These are phyloP conservation scores for Helicoverpa zea DNA, from an alignment of 1,140 invertebrate genomes.

Conservation along the genomic window DNA sequence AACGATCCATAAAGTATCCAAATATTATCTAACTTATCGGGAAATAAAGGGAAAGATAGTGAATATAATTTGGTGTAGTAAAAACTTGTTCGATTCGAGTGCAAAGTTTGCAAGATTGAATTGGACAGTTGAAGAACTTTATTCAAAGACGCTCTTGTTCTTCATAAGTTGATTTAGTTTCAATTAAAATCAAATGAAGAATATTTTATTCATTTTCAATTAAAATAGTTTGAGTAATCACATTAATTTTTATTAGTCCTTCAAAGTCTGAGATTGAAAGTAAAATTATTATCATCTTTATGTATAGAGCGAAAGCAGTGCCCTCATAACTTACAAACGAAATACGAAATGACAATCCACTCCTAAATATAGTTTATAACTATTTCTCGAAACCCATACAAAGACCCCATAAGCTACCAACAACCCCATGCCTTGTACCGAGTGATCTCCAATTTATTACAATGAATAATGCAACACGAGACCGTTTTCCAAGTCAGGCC, in stretches of 20 bases:
- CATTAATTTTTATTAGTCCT: too few relatives aligned
- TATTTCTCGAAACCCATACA: slow-evolving; percentile 23
- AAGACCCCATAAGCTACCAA: slow-evolving; percentile 37
- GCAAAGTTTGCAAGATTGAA: slow-evolving; percentile 21
- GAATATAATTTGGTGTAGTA: slow-evolving; percentile 25
- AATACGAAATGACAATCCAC: slow-evolving; percentile 5
- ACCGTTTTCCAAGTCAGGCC: not conserved
- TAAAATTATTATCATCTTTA: not conserved
- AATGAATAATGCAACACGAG: slow-evolving; percentile 45
- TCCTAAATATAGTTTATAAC: slow-evolving; percentile 36
- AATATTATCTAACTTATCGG: slow-evolving; percentile 37
- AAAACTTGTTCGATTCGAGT: slow-evolving; percentile 25
- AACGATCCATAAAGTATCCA: slow-evolving; percentile 38
- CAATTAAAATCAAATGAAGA: slow-evolving; percentile 23
- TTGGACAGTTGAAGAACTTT: slow-evolving; percentile 17
- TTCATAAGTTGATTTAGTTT: slow-evolving; percentile 5
- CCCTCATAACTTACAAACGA: slow-evolving; percentile 10
- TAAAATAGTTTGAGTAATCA: too few relatives aligned
- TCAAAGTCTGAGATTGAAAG: too few relatives aligned
- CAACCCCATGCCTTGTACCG: slow-evolving; percentile 35
- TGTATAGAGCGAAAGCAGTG: not conserved
- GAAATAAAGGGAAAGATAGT: slow-evolving; percentile 39
- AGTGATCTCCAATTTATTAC: slow-evolving; percentile 45
- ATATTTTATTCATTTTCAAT: too few relatives aligned
- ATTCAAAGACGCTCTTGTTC: not conserved